phyloP scores from a whole-genome alignment of 2,888 invertebrate genomes.

The Habrosyne pyritoides region DNA sequence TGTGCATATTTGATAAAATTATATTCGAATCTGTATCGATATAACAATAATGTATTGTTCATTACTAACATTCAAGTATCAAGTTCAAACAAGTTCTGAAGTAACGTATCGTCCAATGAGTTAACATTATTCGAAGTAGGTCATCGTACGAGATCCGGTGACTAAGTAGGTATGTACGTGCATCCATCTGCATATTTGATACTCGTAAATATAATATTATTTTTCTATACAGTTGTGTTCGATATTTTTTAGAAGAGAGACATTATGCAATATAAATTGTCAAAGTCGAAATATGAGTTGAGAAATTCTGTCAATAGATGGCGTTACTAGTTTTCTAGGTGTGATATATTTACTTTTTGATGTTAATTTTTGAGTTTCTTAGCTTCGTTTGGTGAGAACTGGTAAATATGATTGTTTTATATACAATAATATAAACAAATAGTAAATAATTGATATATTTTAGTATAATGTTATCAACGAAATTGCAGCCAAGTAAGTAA shows the following conservation, averaged over 20 bases:
- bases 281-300: no score
- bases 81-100: conserved; percentile 7
- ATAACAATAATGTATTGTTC: neutral
- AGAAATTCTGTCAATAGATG: conserved; percentile 41
- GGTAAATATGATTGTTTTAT: no score
- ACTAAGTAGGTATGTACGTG: conserved; percentile 31
- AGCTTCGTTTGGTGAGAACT: no score
- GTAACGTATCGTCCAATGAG: conserved; percentile 11
- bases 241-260: no score
- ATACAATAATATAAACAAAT: no score
- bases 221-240: no score
- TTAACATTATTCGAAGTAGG: conserved; percentile 43
- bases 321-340: conserved; percentile 30
- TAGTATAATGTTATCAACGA: no score
- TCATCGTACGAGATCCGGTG: conserved; percentile 39
- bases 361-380: neutral
- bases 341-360: neutral
- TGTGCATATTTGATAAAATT: neutral
- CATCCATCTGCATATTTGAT: neutral
- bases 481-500: no score
- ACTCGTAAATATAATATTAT: neutral
- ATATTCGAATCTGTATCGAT: neutral
- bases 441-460: no score
- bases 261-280: no score
- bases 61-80: conserved; percentile 5